These are phyloP conservation scores for Fissipunctia ypsillon DNA, from an alignment of 2,888 invertebrate genomes.

Conservation along the genomic window DNA sequence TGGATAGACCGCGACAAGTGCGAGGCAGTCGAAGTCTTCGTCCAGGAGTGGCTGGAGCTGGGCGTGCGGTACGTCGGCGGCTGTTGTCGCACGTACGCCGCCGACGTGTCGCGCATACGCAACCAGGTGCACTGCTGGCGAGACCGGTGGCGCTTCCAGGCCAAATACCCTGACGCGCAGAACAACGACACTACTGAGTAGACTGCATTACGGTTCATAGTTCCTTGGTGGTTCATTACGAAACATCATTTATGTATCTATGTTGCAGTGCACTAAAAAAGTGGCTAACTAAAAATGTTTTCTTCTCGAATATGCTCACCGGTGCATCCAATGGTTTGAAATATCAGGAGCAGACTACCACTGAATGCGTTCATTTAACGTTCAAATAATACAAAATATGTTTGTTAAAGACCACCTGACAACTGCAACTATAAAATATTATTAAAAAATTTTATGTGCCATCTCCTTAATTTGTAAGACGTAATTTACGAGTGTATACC, in stretches of 20 bases:
- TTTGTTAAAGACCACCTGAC: conserved; percentile 30
- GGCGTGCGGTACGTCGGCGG: conserved; percentile 97
- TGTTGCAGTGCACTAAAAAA: background rate
- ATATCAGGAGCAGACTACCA: background rate
- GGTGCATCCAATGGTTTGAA: background rate
- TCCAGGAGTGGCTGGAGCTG: conserved; percentile 94
- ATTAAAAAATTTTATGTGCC: conserved; percentile 61
- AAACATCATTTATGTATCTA: conserved; percentile 35
- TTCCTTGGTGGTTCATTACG: conserved; percentile 49
- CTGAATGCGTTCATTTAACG: conserved; percentile 5
- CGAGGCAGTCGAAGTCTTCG: conserved; percentile 93
- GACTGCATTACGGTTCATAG: conserved; percentile 50
- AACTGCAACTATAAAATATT: conserved; percentile 30
- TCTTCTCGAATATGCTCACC: conserved; percentile 30
- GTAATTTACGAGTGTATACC: conserved; percentile 46
- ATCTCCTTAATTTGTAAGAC: conserved; percentile 53
- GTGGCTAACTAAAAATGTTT: conserved; percentile 13
- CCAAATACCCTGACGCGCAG: conserved; percentile 71
- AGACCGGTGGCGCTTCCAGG: conserved; percentile 83
- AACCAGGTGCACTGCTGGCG: conserved; percentile 91
- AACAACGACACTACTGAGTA: conserved; percentile 65
- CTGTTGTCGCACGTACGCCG: conserved; percentile 96
- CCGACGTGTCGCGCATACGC: conserved; percentile 94
- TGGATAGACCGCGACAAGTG: conserved; percentile 94
- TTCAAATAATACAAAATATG: conserved; percentile 15